Conservation (phyloP, 2,888 invertebrate species). For the Plemyria rubiginata region DNA sequence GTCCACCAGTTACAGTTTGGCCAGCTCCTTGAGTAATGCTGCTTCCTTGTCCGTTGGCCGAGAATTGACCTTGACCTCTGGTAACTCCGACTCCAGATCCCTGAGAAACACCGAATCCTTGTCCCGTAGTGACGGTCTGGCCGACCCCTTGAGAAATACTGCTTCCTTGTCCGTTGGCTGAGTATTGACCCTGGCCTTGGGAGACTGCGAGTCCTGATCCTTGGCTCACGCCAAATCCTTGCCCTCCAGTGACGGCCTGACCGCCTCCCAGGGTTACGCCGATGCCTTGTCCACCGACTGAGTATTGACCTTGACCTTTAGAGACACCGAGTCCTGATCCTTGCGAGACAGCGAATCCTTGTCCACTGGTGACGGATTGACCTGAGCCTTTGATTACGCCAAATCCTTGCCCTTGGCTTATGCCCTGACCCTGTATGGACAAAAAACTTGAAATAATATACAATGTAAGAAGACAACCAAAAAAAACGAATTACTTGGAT, state of each 20-base stretch:
- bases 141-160: constrained; percentile 30
- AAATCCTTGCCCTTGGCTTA: constrained; percentile 37
- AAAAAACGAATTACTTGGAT: background rate
- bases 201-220: constrained; percentile 26
- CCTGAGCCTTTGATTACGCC: constrained; percentile 41
- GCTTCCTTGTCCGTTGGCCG: constrained; percentile 17
- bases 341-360: constrained; percentile 37
- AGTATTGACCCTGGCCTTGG: constrained; percentile 29
- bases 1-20: background rate
- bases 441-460: background rate
- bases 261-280: constrained; percentile 40
- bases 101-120: constrained; percentile 36
- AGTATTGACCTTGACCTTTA: constrained; percentile 29
- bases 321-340: constrained; percentile 26
- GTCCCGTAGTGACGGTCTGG: constrained; percentile 28
- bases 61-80: constrained; percentile 9
- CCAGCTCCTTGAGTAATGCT: constrained; percentile 30
- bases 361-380: constrained; percentile 36
- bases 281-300: constrained; percentile 28
- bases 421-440: constrained; percentile 38
- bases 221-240: constrained; percentile 36
- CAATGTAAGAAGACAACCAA: too few relatives aligned
- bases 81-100: constrained; percentile 27
- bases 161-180: constrained; percentile 31
- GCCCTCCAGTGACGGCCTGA: constrained; percentile 36